phyloP scores from a whole-genome alignment of 1,140 invertebrate genomes.

The Nylanderia fulva region DNA sequence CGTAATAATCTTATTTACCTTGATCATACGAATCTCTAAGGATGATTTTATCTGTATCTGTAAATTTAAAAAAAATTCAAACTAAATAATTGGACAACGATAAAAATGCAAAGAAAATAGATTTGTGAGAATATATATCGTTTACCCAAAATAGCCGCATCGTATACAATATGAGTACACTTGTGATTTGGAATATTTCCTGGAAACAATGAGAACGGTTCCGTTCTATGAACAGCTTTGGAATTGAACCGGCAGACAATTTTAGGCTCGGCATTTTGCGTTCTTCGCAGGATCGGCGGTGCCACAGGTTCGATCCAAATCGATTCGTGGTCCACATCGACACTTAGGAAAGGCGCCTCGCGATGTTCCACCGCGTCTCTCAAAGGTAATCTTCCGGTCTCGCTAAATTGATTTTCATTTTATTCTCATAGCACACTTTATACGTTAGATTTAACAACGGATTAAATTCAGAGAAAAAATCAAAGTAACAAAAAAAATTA shows the following conservation, averaged over 20 bases:
- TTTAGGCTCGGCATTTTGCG: conserved; percentile 72
- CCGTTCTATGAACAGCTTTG: conserved; percentile 88
- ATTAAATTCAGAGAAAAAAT: neutral
- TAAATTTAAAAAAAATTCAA: conserved; percentile 58
- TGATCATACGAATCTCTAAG: conserved; percentile 87
- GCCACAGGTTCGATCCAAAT: conserved; percentile 84
- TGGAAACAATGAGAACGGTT: conserved; percentile 89
- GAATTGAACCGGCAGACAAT: conserved; percentile 91
- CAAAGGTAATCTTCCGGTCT: conserved; percentile 81
- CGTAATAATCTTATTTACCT: conserved; percentile 83
- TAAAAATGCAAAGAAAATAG: neutral
- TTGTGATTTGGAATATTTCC: conserved; percentile 89
- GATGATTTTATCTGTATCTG: conserved; percentile 89
- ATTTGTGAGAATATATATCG: neutral
- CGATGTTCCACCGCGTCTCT: conserved; percentile 90
- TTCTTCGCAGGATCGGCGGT: conserved; percentile 79
- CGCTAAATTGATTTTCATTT: neutral
- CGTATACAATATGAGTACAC: conserved; percentile 94
- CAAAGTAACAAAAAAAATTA: too few relatives aligned
- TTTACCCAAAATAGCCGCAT: conserved; percentile 88
- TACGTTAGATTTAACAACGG: neutral
- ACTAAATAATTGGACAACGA: conserved; percentile 14
- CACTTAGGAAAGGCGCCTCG: conserved; percentile 83
- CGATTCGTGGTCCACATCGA: conserved; percentile 78
- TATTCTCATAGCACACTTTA: too few relatives aligned